phyloP scores from a whole-genome alignment of 23 tunicate genomes.

The Corella eumyota region DNA sequence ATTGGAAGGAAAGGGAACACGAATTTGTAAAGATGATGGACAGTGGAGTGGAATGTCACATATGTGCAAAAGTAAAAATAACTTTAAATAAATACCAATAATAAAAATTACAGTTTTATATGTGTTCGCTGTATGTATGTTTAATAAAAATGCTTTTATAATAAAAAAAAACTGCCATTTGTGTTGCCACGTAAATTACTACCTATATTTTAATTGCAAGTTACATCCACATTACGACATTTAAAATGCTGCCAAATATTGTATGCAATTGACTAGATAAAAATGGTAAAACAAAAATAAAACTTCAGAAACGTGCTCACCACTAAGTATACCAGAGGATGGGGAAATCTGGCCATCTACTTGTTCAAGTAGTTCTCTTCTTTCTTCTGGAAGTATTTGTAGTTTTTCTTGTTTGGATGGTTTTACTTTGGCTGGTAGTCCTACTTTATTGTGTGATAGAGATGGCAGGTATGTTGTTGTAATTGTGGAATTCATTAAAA shows the following conservation, averaged over 20 bases:
- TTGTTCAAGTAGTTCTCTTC: slow-evolving; percentile 21
- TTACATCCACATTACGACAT: too few relatives aligned
- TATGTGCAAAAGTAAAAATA: slow-evolving; percentile 45
- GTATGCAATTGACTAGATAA: too few relatives aligned
- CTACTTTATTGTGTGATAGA: slow-evolving; percentile 51
- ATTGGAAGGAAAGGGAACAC: slow-evolving; percentile 24
- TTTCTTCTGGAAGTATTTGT: slow-evolving; percentile 27
- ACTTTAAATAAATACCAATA: too few relatives aligned
- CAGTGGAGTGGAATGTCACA: slow-evolving; percentile 43
- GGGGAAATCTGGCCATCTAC: slow-evolving; percentile 36
- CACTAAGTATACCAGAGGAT: slow-evolving; percentile 28
- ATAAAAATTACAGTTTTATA: too few relatives aligned
- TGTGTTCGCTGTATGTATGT: too few relatives aligned
- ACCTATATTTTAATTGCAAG: too few relatives aligned
- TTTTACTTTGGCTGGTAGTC: slow-evolving; percentile 48
- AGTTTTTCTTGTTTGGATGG: slow-evolving; percentile 54
- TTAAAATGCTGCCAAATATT: too few relatives aligned
- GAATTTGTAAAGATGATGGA: slow-evolving; percentile 31
- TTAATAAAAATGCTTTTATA: too few relatives aligned
- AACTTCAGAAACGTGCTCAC: slow-evolving; percentile 61
- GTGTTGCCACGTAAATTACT: too few relatives aligned
- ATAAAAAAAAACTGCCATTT: too few relatives aligned
- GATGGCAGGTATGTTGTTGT: slow-evolving; percentile 35
- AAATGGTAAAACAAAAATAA: too few relatives aligned
- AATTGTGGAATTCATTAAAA: too few relatives aligned